Percentiles rank a stretch among this genome's conserved stretches.
Evolutionary conservation across 2,888 invertebrate genomes (phyloP).

Genomic region (Spilosoma lubricipeda): DNA sequence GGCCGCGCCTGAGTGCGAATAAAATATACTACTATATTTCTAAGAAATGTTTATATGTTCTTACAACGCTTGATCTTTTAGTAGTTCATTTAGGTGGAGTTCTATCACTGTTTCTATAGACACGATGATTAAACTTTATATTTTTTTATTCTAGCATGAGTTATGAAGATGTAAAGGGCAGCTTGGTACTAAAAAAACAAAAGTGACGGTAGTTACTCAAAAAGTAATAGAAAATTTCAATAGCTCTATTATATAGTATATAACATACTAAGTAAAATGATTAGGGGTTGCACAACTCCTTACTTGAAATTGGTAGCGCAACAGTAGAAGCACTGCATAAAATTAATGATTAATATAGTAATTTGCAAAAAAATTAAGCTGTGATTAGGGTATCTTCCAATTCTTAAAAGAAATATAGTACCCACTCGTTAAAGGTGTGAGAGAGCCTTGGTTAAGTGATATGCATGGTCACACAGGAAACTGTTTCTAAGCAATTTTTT

Average conservation of each 20-base stretch:
- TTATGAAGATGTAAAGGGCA: neutral
- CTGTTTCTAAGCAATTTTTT: too few species aligned
- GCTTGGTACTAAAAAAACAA: neutral
- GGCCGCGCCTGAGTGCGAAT: conserved; percentile 14
- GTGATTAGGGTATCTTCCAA: too few species aligned
- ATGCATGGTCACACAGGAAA: too few species aligned
- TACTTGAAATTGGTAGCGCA: neutral
- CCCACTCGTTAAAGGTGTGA: too few species aligned
- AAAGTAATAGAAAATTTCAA: too few species aligned
- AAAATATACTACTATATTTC: neutral
- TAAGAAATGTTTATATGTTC: neutral
- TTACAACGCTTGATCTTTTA: neutral
- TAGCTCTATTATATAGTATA: neutral
- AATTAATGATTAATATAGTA: too few species aligned
- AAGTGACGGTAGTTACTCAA: neutral
- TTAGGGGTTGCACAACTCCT: too few species aligned
- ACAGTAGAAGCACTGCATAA: too few species aligned
- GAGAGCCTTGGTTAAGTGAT: too few species aligned
- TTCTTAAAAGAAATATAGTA: too few species aligned
- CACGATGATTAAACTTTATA: too few species aligned
- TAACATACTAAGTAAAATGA: neutral
- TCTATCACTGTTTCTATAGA: neutral
- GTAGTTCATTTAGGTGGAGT: neutral
- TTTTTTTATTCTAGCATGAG: neutral
- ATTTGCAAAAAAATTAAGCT: too few species aligned